Percentiles rank a stretch among this genome's conserved stretches.
Evolutionary conservation across 2,113 vertebrate genomes (phyloP).

Genomic region (Scatophagus argus): DNA sequence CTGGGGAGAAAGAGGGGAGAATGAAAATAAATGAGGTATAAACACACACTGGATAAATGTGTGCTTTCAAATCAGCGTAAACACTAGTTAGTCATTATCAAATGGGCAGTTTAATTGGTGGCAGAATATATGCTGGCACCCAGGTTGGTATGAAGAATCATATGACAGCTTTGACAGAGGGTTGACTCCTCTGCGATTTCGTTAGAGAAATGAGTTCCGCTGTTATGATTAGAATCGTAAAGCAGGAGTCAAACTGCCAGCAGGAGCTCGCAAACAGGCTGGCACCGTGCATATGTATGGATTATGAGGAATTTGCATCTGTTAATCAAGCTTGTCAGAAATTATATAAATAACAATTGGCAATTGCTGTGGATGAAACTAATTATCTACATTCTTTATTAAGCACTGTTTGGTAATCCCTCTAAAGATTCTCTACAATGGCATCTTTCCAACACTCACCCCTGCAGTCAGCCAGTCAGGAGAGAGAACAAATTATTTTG

Average conservation of each 20-base stretch:
- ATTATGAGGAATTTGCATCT: conserved; percentile 67
- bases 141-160: conserved; percentile 29
- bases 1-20: conserved; percentile 39
- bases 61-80: conserved; percentile 52
- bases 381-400: conserved; percentile 70
- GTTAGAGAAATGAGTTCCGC: conserved; percentile 30
- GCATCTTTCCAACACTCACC: conserved; percentile 35
- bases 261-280: conserved; percentile 23
- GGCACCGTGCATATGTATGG: conserved; percentile 31
- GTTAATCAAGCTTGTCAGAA: conserved; percentile 64
- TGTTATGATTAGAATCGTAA: conserved; percentile 33
- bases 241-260: conserved; percentile 50
- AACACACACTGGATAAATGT: conserved; percentile 55
- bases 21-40: conserved; percentile 68
- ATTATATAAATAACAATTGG: conserved; percentile 71
- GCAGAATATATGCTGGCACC: conserved; percentile 24
- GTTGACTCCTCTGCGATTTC: conserved; percentile 33
- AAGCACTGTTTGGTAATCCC: conserved; percentile 62
- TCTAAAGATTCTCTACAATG: conserved; percentile 45
- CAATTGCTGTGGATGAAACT: conserved; percentile 39
- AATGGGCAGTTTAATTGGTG: conserved; percentile 62
- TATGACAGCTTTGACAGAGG: conserved; percentile 46
- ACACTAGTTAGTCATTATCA: conserved; percentile 64
- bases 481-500: conserved; percentile 36
- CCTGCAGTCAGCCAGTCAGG: conserved; percentile 39